These are phyloP conservation scores for Lepidotrigona ventralis DNA, from an alignment of 1,140 invertebrate genomes.

Conservation along the genomic window DNA sequence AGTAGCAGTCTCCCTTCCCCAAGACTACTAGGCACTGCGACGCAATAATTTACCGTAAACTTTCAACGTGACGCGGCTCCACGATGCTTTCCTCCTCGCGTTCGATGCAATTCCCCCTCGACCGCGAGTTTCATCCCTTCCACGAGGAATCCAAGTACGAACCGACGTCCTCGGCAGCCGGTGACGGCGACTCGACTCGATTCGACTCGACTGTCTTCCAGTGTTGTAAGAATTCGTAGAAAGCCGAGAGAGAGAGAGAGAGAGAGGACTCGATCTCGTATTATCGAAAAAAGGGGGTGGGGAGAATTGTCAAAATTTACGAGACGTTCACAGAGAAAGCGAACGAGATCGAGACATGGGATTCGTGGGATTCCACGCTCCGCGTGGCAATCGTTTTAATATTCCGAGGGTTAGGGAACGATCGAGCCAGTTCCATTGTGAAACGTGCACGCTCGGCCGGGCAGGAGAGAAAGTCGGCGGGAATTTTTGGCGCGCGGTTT, in stretches of 20 bases:
- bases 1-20: neutral
- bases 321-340: neutral
- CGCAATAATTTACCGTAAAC: constrained; percentile 72
- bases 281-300: neutral
- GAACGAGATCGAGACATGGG: too few species aligned
- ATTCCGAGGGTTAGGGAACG: constrained; percentile 9
- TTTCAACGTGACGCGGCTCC: constrained; percentile 63
- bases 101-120: neutral
- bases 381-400: neutral
- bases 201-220: neutral
- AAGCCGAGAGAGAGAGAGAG: constrained; percentile 1
- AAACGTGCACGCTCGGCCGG: constrained; percentile 30
- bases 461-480: constrained; percentile 37
- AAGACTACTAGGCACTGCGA: constrained; percentile 65
- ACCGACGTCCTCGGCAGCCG: constrained; percentile 13
- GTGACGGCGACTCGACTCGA: neutral
- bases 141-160: constrained; percentile 1
- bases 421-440: constrained; percentile 26
- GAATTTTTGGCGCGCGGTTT: constrained; percentile 35
- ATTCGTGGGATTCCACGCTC: neutral
- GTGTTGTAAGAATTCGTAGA: neutral
- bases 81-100: constrained; percentile 52
- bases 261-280: neutral
- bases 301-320: neutral
- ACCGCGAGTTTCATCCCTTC: constrained; percentile 23